Base-by-base conservation (phyloP, 2,797 vertebrate genomes). In the Botia almorhae region DNA sequence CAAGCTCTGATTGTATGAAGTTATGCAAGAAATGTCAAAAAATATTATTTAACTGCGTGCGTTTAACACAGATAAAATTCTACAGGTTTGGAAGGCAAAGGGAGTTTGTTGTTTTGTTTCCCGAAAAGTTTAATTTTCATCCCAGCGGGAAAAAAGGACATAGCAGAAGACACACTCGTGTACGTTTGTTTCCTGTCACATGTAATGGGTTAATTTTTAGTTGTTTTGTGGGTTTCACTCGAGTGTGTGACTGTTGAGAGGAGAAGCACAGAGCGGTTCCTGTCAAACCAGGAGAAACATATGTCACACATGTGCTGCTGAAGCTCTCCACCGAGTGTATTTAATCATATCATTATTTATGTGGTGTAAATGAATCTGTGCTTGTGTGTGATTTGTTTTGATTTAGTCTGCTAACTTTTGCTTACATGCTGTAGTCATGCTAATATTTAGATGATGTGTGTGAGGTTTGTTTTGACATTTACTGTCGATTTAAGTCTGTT, bases 141-240 rank as follows among this genome's bases (percentile, higher is more conserved):
- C 7, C 39, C 39, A 39, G 4, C 2, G 0, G 39, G 39, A 39
- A 6, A 39, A 39, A 39, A 3, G 39, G 29, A 1, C 29, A 29
- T 29, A 29, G 29, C 29, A 29, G 29, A 29, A 29, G 29, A 29
- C 1, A 29, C 29, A 51, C 13, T 69, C 7, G 60, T 56, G 68
- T 70, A n/a, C 19, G 51, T 63, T 81, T 83, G 83, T 82, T 76
- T 60, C 78, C 76, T 71, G 53, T 81, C 77, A 81, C 81, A 74
- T 87, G 81, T 85, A 89, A 81, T 83, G 81, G 81, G 85, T 13
- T 85, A 78, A 88, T 76, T 87, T 84, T 74, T 46, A 7, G 83
- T 76, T 76, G 84, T 85, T 76, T 87, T 87, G n/a, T 77, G 36
- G 48, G 63, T 83, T 81, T 76, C 56, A 46, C 73, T 86, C 63